These are phyloP conservation scores for Amniataba percoides DNA, from an alignment of 2,797 vertebrate genomes.

Conservation along the genomic window DNA sequence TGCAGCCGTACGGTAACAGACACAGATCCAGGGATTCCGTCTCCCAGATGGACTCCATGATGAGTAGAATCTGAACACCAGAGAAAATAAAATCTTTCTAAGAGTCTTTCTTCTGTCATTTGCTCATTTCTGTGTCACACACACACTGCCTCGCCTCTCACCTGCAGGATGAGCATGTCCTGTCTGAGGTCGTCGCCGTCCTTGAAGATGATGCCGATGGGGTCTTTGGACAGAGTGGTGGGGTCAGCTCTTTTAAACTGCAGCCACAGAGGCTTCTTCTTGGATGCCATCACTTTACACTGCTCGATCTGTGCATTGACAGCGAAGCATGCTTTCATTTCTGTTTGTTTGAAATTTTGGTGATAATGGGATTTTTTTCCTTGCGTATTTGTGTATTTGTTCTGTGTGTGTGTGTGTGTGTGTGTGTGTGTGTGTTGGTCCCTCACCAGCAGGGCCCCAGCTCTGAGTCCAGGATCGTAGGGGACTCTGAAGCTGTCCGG, in stretches of 20 bases:
- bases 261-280: slow-evolving; percentile 98
- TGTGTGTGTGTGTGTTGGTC: background rate
- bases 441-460: slow-evolving; percentile 92
- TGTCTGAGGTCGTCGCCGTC: slow-evolving; percentile 97
- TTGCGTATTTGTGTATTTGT: background rate
- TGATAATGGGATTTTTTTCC: background rate
- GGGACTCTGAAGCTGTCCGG: slow-evolving; percentile 95
- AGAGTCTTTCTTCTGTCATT: background rate
- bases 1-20: slow-evolving; percentile 96
- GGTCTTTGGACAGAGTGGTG: slow-evolving; percentile 93
- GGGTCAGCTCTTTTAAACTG: slow-evolving; percentile 96
- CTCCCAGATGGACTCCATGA: slow-evolving; percentile 99
- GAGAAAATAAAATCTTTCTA: background rate
- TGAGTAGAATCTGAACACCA: slow-evolving; percentile 90
- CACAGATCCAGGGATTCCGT: slow-evolving; percentile 95
- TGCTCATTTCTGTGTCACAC: background rate
- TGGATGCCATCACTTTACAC: slow-evolving; percentile 99
- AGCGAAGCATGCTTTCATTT: background rate
- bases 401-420: background rate
- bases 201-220: slow-evolving; percentile 98
- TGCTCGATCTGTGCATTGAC: slow-evolving; percentile 90
- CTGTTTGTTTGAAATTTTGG: background rate
- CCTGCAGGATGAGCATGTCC: slow-evolving; percentile 99
- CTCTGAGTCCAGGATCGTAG: slow-evolving; percentile 95
- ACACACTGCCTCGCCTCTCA: slow-evolving; percentile 47